Base-by-base conservation (phyloP, 2,888 invertebrate genomes). In the Ernsta delagoae region DNA sequence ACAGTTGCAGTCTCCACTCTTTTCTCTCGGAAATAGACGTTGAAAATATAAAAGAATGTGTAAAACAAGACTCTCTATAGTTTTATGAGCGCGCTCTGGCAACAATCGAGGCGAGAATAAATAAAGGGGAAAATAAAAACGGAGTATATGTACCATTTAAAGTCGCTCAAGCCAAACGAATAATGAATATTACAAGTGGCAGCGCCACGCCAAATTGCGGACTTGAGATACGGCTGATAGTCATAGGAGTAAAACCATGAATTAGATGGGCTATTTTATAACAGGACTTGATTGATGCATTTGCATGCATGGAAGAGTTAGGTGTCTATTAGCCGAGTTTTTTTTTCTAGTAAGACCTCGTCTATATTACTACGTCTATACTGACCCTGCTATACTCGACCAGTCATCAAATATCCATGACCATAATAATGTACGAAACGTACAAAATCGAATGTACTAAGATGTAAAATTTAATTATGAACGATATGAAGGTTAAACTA, bases 131-230 rank as follows among this genome's bases (percentile, higher is more conserved):
- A 83, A 83, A 80, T 78, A 80, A 78, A 80, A 83, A 81, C 74
- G 72, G 71, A 81, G 85, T 75, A 86, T 85, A 88, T 87, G 88
- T 84, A 83, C 84, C 86, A 87, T 88, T 91, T 90, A 88, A 88
- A 87, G 87, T 87, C 83, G 83, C 83, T 79, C 82, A 81, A 84
- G 88, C 88, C 86, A 87, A 83, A 84, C 81, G 78, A 80, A 88
- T 90, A 87, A 90, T 90, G 87, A 88, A 90, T 90, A 89, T 89
- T 88, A 83, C 87, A 90, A 83, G 82, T 84, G 77, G 85, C 83
- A 76, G 80, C 76, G 75, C 75, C 43, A 68, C 68, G 88, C 88
- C 86, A 89, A 90, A 86, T 85, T 82, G 76, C 75, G 74, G 75
- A 75, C 74, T 75, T 74, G 80, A 57, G 57, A 68, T 56, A 62